Evolutionary conservation across 1,140 invertebrate genomes (phyloP).

Genomic region (Lepidostoma basale): DNA sequence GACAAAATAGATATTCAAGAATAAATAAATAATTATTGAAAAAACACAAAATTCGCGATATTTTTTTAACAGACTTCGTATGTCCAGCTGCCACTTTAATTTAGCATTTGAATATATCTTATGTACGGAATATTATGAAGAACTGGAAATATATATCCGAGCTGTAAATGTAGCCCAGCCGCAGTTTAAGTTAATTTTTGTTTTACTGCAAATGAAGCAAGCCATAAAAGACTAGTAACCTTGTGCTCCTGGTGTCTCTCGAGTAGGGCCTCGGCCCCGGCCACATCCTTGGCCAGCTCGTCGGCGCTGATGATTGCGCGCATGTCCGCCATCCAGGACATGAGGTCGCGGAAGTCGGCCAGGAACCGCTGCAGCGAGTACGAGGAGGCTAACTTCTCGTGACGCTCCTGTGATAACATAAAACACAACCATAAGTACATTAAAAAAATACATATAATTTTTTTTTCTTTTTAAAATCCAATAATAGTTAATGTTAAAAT

Average conservation of each 20-base stretch:
- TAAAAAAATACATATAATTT: no score
- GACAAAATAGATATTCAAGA: no score
- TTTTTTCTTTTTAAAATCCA: no score
- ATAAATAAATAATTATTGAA: no score
- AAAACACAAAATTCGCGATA: no score
- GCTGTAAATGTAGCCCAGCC: not conserved
- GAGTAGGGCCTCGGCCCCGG: slow-evolving; percentile 94
- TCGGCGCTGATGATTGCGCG: slow-evolving; percentile 95
- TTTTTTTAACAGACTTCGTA: no score
- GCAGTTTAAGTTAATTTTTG: no score
- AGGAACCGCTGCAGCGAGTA: slow-evolving; percentile 95
- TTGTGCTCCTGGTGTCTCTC: slow-evolving; percentile 98
- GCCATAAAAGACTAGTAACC: slow-evolving; percentile 45
- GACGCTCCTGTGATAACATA: slow-evolving; percentile 64
- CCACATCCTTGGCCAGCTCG: slow-evolving; percentile 98
- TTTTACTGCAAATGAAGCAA: no score
- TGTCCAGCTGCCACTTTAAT: not conserved
- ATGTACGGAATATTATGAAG: not conserved
- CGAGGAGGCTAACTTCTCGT: slow-evolving; percentile 89
- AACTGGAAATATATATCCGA: not conserved
- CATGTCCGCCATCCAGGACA: slow-evolving; percentile 99
- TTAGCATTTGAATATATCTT: not conserved
- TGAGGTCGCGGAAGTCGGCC: slow-evolving; percentile 95
- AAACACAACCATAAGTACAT: no score
- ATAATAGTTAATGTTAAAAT: no score